Conservation (phyloP, 2,797 vertebrate species). For the Syncerus caffer region DNA sequence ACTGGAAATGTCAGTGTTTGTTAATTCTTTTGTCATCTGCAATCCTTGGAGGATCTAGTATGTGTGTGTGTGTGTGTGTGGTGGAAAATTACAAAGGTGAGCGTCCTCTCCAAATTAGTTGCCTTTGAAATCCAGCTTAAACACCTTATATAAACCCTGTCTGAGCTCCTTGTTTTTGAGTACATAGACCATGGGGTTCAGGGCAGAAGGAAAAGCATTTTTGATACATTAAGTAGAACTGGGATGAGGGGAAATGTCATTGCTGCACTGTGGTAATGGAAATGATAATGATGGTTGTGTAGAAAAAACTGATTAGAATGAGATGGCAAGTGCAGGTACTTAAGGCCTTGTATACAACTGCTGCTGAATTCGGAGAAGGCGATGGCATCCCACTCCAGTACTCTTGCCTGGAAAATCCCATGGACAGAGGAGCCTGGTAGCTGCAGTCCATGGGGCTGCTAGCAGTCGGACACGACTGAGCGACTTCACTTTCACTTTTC, state of each 20-base stretch:
- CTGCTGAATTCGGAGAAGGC: background rate
- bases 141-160: background rate
- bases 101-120: background rate
- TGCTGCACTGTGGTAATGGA: background rate
- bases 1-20: too few species aligned
- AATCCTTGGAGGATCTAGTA: too few species aligned
- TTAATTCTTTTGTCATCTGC: too few species aligned
- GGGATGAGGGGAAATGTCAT: background rate
- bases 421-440: too few species aligned
- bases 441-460: too few species aligned
- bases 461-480: too few species aligned
- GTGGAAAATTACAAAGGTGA: background rate
- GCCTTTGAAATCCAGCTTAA: background rate
- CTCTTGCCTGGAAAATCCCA: too few species aligned
- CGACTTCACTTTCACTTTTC: too few species aligned
- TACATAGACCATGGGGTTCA: constrained; percentile 1
- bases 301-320: constrained; percentile 45
- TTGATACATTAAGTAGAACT: constrained; percentile 1
- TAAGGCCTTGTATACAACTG: constrained; percentile 42
- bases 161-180: constrained; percentile 48
- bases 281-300: constrained; percentile 40
- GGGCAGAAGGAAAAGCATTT: background rate
- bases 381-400: too few species aligned
- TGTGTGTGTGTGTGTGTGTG: too few species aligned
- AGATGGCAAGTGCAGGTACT: constrained; percentile 57